These are phyloP conservation scores for Stegodyphus mimosarum DNA, from an alignment of 1,140 invertebrate species.

Conservation along the genomic window DNA sequence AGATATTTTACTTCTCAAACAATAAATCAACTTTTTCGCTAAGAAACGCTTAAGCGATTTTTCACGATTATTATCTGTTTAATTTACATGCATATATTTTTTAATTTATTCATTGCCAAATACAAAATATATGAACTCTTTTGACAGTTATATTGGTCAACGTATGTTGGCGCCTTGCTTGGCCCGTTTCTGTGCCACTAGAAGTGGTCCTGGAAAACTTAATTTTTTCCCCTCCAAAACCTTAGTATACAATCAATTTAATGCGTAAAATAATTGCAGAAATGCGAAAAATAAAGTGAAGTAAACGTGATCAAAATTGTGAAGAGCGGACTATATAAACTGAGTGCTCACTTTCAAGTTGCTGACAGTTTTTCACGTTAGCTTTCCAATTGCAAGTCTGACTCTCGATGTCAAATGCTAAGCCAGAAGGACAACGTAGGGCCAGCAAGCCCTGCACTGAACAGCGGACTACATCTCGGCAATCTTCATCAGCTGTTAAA, in stretches of 20 bases:
- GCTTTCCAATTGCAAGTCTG: conserved; percentile 97
- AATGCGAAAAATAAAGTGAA: background rate
- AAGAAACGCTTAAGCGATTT: no score
- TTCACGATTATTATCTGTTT: no score
- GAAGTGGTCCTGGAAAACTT: no score
- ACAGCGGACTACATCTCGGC: conserved; percentile 94
- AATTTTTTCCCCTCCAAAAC: background rate
- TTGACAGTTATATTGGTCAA: no score
- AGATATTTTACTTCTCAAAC: no score
- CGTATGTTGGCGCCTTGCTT: no score
- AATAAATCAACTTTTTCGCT: no score
- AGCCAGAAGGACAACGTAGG: conserved; percentile 89
- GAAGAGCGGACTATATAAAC: no score
- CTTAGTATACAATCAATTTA: background rate
- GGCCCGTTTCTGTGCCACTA: no score
- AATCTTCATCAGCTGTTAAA: conserved; percentile 88
- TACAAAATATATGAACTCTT: no score
- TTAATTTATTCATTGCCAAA: no score
- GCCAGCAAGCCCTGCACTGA: conserved; percentile 94
- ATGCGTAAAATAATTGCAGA: background rate
- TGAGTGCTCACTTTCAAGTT: conserved; percentile 65
- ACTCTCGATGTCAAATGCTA: conserved; percentile 95
- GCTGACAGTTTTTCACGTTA: conserved; percentile 90
- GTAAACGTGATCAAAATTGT: background rate
- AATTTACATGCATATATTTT: no score